Base-by-base conservation (phyloP, 2,888 invertebrate genomes). In the Lamellibrachia satsuma region DNA sequence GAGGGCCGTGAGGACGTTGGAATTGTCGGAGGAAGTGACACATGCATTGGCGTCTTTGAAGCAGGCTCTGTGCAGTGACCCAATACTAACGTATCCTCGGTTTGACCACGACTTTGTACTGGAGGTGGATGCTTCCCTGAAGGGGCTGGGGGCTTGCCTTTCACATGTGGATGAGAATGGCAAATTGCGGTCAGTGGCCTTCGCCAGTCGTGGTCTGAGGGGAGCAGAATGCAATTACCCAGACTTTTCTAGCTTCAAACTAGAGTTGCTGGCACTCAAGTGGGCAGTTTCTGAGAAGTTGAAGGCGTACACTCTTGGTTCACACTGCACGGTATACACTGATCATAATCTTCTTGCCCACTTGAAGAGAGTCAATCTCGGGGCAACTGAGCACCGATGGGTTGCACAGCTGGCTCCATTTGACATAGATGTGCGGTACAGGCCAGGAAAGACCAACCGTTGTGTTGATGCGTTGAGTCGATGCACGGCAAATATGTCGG, bases 191-290 rank as follows among this genome's bases (percentile, higher is more conserved):
- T 27, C 90, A 51, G 90, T 90, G 39, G 90, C 90, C 3, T 90
- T n/a, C n/a, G n/a, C 90, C n/a, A 90, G 90, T 15, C 7, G 90
- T 3, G 90, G 90, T 2, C 11, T 90, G 51, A 90, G 90, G 52
- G 90, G 90, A 4, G 27, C n/a, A 52, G 90, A 90, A 90, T 22
- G 39, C 8, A 90, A 52, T 39, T 90, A 90, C 52, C 90, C 90
- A 3, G 90, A 90, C 90, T 90, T 51, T 9, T 90, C 90, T 27
- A 90, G 90, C 52, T 90, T 90, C 90, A 90, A 22, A 90, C 90
- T 90, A n/a, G 90, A 90, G 39, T 39, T 39, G 39, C 39, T 39
- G 39, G 39, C 39, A 0, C 39, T 39, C 39, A 39, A 39, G 39
- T 90, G 90, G 90, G 90, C 90, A 22, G n/a, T 90, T 1, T 15